Evolutionary conservation across 2,888 invertebrate species (phyloP).

Genomic region (Sussaba pulchella): DNA sequence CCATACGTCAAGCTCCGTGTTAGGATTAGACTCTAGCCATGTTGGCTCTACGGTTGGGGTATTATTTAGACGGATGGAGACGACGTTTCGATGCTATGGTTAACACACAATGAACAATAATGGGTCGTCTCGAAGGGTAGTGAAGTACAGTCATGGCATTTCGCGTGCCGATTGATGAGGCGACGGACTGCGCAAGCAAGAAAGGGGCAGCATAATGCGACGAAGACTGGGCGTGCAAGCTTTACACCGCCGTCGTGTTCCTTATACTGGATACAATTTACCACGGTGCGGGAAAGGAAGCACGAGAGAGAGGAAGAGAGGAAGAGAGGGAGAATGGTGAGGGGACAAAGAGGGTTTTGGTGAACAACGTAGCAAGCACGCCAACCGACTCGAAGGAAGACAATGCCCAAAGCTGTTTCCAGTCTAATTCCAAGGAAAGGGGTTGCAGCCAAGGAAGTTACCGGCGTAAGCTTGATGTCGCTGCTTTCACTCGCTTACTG

Average conservation of each 20-base stretch:
- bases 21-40: neutral
- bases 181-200: constrained; percentile 34
- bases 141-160: constrained; percentile 25
- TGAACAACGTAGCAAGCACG: constrained; percentile 41
- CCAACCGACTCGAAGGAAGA: constrained; percentile 63
- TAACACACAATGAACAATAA: constrained; percentile 28
- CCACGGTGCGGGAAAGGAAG: constrained; percentile 31
- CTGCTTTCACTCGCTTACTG: constrained; percentile 53
- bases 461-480: constrained; percentile 43
- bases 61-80: constrained; percentile 3
- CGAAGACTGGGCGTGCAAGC: constrained; percentile 27
- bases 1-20: neutral
- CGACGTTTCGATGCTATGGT: neutral
- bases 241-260: constrained; percentile 15
- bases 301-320: constrained; percentile 1
- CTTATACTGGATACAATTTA: constrained; percentile 54
- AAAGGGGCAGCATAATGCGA: constrained; percentile 44
- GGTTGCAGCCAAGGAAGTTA: constrained; percentile 50
- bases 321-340: neutral
- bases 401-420: constrained; percentile 66
- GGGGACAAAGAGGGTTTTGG: constrained; percentile 19
- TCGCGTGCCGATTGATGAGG: constrained; percentile 42
- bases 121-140: constrained; percentile 21
- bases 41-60: neutral
- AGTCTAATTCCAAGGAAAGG: constrained; percentile 36